Evolutionary conservation across 2,113 vertebrate species (phyloP), one percentile per base, ranked within the genome.

Genomic region (Canis aureus): DNA sequence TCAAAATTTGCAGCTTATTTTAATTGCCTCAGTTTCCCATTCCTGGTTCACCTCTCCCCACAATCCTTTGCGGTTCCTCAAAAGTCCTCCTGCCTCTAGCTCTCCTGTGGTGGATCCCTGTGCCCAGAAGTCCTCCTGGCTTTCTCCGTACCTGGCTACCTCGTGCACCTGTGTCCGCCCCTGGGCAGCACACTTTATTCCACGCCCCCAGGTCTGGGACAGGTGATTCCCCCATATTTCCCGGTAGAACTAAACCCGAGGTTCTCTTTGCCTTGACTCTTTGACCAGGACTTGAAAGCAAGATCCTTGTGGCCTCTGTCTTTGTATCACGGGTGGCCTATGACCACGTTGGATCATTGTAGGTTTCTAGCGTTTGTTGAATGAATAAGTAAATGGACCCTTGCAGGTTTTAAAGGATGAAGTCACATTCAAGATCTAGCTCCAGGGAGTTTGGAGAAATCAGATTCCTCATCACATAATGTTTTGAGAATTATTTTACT

Each of bases 401-500:
- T 66, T 76, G 11, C 23, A 49, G 27, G 4, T 66, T 88, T 81
- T 92, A 57, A 92, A 74, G 88, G 57, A 74, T 10, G 35, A 88
- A 64, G 49, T 11, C 55, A 67, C 25, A 49, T 8, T 78, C 11
- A 69, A 86, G 27, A 57, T 64, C n/a, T 82, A 29, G 6, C 25
- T 78, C 43, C 11, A 5, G n/a, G 12, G 1, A 11, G 59, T 94
- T 81, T 76, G 32, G 53, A 29, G 38, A 92, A 89, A 78, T 79
- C 60, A 73, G 67, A 78, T 3, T 88, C 3, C 3, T 71, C 53
- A 66, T 49, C 35, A 35, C 13, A 17, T 66, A 69, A 80, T 0
- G 53, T 91, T 55, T 74, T 59, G 76, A 94, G 23, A 89, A 53
- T 53, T 66, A 81, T 22, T 60, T 89, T 83, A 5, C 53, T 90